phyloP scores from a whole-genome alignment of 1,140 invertebrate species.

The Fopius arisanus region DNA sequence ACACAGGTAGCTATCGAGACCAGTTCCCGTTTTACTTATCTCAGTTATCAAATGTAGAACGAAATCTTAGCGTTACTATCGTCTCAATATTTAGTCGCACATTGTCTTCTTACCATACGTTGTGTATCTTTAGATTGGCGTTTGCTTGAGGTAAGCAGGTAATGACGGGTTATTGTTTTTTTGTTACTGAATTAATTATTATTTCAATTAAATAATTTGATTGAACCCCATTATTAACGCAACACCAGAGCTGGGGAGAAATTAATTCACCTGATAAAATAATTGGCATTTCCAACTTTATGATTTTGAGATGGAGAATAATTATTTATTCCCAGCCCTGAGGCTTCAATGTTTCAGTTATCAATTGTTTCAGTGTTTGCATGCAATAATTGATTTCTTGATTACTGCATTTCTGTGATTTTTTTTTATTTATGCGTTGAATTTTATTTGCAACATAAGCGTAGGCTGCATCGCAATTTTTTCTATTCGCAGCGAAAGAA shows the following conservation, averaged over 20 bases:
- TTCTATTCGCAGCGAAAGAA: conserved; percentile 51
- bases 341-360: not conserved
- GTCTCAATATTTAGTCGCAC: not conserved
- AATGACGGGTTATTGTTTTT: not conserved
- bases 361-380: not conserved
- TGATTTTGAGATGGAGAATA: not conserved
- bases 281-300: too few species aligned
- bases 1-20: conserved; percentile 49
- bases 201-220: not conserved
- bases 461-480: not conserved
- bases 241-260: too few species aligned
- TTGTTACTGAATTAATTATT: not conserved
- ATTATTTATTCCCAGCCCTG: not conserved
- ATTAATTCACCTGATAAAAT: too few species aligned
- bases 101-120: conserved; percentile 9
- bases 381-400: conserved; percentile 3
- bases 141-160: conserved; percentile 35
- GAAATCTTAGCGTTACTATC: not conserved
- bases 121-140: conserved; percentile 38
- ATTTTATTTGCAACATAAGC: not conserved
- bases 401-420: conserved; percentile 19
- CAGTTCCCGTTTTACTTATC: too few species aligned
- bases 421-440: conserved; percentile 18
- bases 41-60: too few species aligned
- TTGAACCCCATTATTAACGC: too few species aligned